Conservation (phyloP, 1,140 invertebrate genomes). For the Ceratoteleas bidentatus region DNA sequence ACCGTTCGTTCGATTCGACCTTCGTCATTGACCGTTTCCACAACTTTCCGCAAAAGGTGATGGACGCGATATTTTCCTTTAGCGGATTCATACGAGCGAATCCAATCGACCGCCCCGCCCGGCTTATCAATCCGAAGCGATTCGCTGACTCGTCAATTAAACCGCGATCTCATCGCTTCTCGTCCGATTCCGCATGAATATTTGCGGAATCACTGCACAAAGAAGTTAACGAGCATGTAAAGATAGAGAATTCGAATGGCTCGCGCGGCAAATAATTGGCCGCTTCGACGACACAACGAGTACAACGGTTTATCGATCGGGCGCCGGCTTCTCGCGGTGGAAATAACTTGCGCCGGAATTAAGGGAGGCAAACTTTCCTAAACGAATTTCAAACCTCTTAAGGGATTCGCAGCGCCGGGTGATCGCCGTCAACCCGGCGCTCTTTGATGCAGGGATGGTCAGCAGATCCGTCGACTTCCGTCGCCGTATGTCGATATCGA, state of each 20-base stretch:
- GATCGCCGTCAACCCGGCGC: conserved; percentile 23
- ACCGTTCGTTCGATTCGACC: neutral
- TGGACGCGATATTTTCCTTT: neutral
- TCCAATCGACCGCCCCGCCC: conserved; percentile 5
- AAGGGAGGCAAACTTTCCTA: conserved; percentile 53
- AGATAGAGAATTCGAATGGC: conserved; percentile 56
- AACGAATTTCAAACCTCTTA: conserved; percentile 64
- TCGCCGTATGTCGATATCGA: neutral
- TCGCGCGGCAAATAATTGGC: conserved; percentile 63
- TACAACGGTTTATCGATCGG: conserved; percentile 56
- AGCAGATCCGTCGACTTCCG: conserved; percentile 9
- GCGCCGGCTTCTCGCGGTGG: conserved; percentile 25
- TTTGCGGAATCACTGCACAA: conserved; percentile 43
- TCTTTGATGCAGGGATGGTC: conserved; percentile 7
- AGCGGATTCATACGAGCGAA: neutral
- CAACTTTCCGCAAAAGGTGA: neutral
- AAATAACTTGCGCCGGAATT: conserved; percentile 59
- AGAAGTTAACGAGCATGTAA: conserved; percentile 58
- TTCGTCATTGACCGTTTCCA: neutral
- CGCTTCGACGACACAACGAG: conserved; percentile 52
- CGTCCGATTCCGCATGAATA: conserved; percentile 38
- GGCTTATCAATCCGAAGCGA: conserved; percentile 2
- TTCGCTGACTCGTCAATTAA: conserved; percentile 27
- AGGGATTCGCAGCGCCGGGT: conserved; percentile 34
- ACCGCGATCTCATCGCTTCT: conserved; percentile 18